Evolutionary conservation across 1,140 invertebrate species (phyloP), one percentile per base, ranked within the genome.

Genomic region (Papilio dardanus): DNA sequence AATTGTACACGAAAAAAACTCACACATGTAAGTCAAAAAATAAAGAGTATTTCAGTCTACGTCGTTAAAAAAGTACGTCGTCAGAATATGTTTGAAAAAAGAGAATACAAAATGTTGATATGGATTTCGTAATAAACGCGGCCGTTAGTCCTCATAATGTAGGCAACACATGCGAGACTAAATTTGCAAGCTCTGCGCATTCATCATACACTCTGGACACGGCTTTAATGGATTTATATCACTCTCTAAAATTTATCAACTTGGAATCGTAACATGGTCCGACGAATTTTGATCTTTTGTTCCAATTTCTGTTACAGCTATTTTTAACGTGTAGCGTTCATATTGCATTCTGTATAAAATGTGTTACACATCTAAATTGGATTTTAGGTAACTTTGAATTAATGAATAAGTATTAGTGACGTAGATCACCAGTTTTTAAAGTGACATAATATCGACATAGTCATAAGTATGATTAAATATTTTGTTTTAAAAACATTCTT

Each of bases 211-310:
- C 54, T 58, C 54, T 62, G 54, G 54, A 62, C 54, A 62, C 24
- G 54, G 54, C 54, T 62, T 62, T 62, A 62, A 62, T 62, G 54
- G 54, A 62, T 62, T 62, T 62, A 62, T 62, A 62, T 62, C 54
- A 28, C 54, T 62, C 54, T 62, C 54, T 62, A 62, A 62, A 62
- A 62, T 62, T 62, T 62, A 62, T 62, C 54, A 62, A 62, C 54
- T 62, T 62, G 54, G 54, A 62, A 62, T 24, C 24, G 54, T 62
- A 62, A 62, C 24, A 62, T 30, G 24, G 54, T 62, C 54, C 21
- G 24, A 7, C 12, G 50, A 58, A 62, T 62, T 62, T 62, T 30
- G 54, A 62, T 62, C 54, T 62, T 62, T 62, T 62, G 54, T 62
- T 62, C 21, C 54, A 62, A 30, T 62, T 28, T 62, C 12, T 1